Evolutionary conservation across 1,140 invertebrate species (phyloP).

Genomic region (Samia ricini): DNA sequence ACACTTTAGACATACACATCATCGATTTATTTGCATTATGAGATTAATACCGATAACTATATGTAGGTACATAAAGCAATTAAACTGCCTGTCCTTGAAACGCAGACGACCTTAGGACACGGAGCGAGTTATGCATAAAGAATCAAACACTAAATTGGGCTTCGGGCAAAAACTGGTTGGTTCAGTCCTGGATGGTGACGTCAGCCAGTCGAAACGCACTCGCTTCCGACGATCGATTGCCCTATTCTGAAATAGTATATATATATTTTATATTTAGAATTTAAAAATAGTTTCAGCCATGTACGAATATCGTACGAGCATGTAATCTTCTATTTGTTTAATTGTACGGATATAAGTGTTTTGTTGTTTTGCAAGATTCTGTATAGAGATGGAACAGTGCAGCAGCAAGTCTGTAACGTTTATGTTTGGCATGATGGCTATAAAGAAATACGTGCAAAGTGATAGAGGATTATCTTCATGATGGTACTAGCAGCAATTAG

Average conservation of each 20-base stretch:
- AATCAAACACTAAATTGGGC: conserved; percentile 42
- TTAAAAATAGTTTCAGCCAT: too few species aligned
- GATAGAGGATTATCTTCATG: too few species aligned
- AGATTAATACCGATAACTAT: not conserved
- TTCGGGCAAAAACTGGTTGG: conserved; percentile 37
- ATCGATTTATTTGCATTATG: not conserved
- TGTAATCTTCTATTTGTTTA: too few species aligned
- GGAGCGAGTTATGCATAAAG: conserved; percentile 41
- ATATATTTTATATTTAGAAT: not conserved
- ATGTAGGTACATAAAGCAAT: conserved; percentile 15
- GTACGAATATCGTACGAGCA: too few species aligned
- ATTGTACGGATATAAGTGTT: too few species aligned
- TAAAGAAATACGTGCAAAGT: too few species aligned
- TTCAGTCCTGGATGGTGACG: conserved; percentile 27
- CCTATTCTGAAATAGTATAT: conserved; percentile 12
- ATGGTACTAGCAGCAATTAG: too few species aligned
- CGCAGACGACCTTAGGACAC: conserved; percentile 37
- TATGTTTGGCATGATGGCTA: too few species aligned
- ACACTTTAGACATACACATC: not conserved
- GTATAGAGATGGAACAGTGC: too few species aligned
- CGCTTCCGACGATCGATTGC: conserved; percentile 23
- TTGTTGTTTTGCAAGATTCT: too few species aligned
- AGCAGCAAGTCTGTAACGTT: too few species aligned
- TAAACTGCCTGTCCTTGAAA: conserved; percentile 33
- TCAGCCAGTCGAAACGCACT: conserved; percentile 25